Evolutionary conservation across 37 sponge, comb jelly and placozoan species (phyloP), one percentile per base, ranked within the genome.

Genomic region (Halisarca cf. caerulea): DNA sequence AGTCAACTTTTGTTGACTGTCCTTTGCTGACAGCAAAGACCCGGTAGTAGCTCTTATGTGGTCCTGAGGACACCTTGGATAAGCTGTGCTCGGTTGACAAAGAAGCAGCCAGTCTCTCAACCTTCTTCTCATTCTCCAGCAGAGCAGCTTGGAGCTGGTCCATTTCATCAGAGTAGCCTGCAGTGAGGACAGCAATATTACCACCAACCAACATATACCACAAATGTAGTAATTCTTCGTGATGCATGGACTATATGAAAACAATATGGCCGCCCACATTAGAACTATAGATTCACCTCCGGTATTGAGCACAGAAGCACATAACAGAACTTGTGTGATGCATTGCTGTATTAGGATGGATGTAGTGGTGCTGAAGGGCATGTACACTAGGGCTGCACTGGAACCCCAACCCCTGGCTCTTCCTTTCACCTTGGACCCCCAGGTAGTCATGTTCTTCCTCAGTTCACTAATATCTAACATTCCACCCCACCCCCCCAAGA

Each of bases 81-180:
- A 93, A 6, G 2, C 71, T 77, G 27, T 25, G n/a, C 45, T 43
- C 55, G 37, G 15, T 44, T 64, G 41, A 62, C 40, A 92, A 82
- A 0, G 32, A 14, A 17, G 71, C 44, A 0, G 24, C 30, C 36
- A 92, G 59, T 0, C 37, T 25, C n/a, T 58, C 27, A 1, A 68
- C 71, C 43, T 82, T 43, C 5, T 0, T 32, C n/a, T 87, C 69
- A 62, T 89, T 89, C 53, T 84, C 79, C 38, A 58, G 30, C 71
- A 89, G 70, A 14, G 51, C 45, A 28, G 70, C 66, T 17, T 89
- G 53, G 34, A 93, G 84, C 3, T 6, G 2, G 35, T 93, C 93
- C 58, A 89, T 72, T 30, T 89, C 71, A 41, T n/a, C 39, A 8
- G 90, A 93, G 53, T 93, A 93, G 3, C 90, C 93, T 92, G 55